Base-by-base conservation (phyloP, 2,888 invertebrate genomes). In the Microctonus hyperodae region DNA sequence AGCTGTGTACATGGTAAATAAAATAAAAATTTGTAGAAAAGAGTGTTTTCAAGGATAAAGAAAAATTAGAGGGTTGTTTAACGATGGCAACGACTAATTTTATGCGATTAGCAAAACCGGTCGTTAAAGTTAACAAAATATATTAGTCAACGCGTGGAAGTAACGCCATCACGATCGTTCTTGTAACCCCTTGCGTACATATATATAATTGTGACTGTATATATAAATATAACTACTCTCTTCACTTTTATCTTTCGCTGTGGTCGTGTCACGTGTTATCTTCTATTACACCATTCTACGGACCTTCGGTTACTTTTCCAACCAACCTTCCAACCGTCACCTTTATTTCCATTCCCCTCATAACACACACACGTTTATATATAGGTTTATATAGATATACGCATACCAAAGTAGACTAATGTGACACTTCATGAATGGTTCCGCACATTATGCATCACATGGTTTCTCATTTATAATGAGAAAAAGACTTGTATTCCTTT, bases 11-110 rank as follows among this genome's bases (percentile, higher is more conserved):
- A n/a, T n/a, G n/a, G n/a, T n/a, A n/a, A n/a, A n/a, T n/a, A n/a
- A n/a, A n/a, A n/a, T n/a, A n/a, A n/a, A n/a, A n/a, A n/a, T n/a
- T n/a, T n/a, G n/a, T n/a, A n/a, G n/a, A n/a, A n/a, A n/a, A n/a
- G n/a, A n/a, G n/a, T n/a, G 11, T 66, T 57, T 35, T 28, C 20
- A 20, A 31, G 28, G 37, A 57, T 55, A 51, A 44, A 56, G 28
- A 37, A 53, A 64, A 56, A 64, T 35, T 56, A 33, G 44, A 31
- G 31, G 50, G 64, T 23, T 33, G 64, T 60, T 70, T 71, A 70
- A 71, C 68, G 68, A 71, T 60, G 61, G 56, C 62, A 68, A 73
- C 74, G 76, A 77, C 76, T 76, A 77, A 78, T 78, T 78, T 76
- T 68, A 67, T 67, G 68, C 76, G 76, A 78, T 78, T 77, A 78